These are phyloP conservation scores for Discoglossus pictus DNA, from an alignment of 2,797 vertebrate genomes.

Conservation along the genomic window DNA sequence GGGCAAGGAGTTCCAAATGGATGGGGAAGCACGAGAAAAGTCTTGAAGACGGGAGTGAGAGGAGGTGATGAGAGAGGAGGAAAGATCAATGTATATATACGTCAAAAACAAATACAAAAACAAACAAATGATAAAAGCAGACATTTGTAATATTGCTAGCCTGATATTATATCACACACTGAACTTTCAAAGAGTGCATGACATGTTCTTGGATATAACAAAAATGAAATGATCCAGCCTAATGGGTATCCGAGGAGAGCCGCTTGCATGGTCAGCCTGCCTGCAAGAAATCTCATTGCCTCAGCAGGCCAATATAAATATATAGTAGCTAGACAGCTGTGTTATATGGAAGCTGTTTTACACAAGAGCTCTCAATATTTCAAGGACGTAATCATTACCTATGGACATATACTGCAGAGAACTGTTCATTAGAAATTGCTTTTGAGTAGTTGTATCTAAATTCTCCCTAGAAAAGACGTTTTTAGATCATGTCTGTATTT, in stretches of 20 bases:
- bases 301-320: slow-evolving; percentile 6
- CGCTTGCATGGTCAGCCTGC: background rate
- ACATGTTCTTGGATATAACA: background rate
- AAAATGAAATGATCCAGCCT: background rate
- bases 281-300: background rate
- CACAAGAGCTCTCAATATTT: background rate
- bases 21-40: too few species aligned
- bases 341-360: slow-evolving; percentile 11
- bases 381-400: background rate
- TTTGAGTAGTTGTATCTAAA: background rate
- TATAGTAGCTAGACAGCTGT: slow-evolving; percentile 12
- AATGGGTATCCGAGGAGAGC: slow-evolving; percentile 7
- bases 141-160: too few species aligned
- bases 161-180: too few species aligned
- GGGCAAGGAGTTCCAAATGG: too few species aligned
- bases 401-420: background rate
- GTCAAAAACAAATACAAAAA: too few species aligned
- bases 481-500: too few species aligned
- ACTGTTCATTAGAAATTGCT: background rate
- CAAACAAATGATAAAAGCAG: too few species aligned
- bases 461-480: too few species aligned
- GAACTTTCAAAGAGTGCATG: too few species aligned
- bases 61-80: too few species aligned
- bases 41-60: too few species aligned
- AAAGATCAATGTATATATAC: too few species aligned